phyloP scores from a whole-genome alignment of 2,113 vertebrate species.

The Nannospalax galili region DNA sequence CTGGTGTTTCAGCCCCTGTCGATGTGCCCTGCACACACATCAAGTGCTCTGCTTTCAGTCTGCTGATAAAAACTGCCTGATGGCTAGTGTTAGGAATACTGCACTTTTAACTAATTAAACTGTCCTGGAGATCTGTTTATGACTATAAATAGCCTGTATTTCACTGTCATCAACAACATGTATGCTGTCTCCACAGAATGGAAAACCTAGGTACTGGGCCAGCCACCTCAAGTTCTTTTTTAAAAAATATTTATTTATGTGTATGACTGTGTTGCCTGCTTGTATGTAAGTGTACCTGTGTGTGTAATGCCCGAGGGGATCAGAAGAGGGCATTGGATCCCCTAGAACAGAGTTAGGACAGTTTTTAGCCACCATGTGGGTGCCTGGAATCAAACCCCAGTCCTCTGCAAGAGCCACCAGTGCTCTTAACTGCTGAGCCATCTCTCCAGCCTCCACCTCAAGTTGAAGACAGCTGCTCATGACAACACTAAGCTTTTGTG shows the following conservation, averaged over 20 bases:
- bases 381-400: too few species aligned
- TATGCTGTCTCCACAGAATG: not conserved
- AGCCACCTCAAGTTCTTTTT: not conserved
- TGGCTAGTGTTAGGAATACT: not conserved
- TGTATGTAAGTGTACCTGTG: too few species aligned
- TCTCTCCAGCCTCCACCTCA: too few species aligned
- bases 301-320: too few species aligned
- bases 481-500: not conserved
- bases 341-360: too few species aligned
- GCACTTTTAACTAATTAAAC: not conserved
- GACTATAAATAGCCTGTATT: not conserved
- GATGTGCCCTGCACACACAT: not conserved
- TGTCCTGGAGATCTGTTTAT: not conserved
- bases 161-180: not conserved
- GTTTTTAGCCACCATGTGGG: too few species aligned
- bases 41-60: not conserved
- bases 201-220: not conserved
- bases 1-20: not conserved
- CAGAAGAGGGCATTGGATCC: too few species aligned
- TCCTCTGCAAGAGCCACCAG: too few species aligned
- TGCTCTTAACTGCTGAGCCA: too few species aligned
- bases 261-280: too few species aligned
- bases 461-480: not conserved
- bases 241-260: not conserved
- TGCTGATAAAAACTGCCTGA: not conserved